A percentile compares a stretch with the other conserved stretches of the same genome.
phyloP scores from a whole-genome alignment of 2,797 vertebrate genomes.

The Etheostoma perlongum region DNA sequence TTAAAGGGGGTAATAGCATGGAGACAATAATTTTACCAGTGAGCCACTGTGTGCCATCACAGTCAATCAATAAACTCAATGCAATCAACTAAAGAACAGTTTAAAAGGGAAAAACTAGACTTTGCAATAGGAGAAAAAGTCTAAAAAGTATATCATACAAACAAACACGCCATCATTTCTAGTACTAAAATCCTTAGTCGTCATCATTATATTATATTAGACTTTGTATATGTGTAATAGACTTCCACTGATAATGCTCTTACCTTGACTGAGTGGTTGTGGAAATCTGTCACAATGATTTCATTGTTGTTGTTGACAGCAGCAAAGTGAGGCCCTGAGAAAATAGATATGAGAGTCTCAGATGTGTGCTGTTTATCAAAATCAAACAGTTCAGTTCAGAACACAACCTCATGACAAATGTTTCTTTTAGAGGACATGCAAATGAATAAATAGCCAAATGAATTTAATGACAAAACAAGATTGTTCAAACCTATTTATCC shows the following conservation, averaged over 20 bases:
- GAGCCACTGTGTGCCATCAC: not conserved
- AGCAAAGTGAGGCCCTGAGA: constrained; percentile 95
- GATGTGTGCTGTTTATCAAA: not conserved
- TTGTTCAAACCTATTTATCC: not conserved
- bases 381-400: not conserved
- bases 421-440: constrained; percentile 34
- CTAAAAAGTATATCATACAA: not conserved
- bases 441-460: not conserved
- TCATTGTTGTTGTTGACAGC: constrained; percentile 99
- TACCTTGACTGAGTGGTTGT: constrained; percentile 99
- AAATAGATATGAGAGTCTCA: constrained; percentile 8
- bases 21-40: not conserved
- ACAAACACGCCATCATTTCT: not conserved
- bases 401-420: not conserved
- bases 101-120: not conserved
- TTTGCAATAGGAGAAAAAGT: not conserved
- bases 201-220: not conserved
- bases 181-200: not conserved
- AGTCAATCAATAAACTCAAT: not conserved
- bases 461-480: constrained; percentile 4
- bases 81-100: not conserved
- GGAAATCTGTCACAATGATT: constrained; percentile 98
- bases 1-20: constrained; percentile 2
- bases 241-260: not conserved
- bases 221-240: not conserved